Conservation (phyloP, 2,113 vertebrate genomes). For the Epinephelus cyanopodus region DNA sequence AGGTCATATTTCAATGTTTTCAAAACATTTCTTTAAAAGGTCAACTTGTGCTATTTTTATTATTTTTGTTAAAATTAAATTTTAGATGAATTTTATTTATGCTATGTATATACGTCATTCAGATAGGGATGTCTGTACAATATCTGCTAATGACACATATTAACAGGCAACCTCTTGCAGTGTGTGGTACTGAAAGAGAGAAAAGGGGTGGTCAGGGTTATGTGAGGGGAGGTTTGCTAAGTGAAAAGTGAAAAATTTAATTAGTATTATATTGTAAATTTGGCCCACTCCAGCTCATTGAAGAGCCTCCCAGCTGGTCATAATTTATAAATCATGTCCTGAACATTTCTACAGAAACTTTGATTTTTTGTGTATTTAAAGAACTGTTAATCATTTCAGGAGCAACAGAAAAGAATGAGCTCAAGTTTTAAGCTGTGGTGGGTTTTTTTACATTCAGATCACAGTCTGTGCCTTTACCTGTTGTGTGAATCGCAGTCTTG, state of each 20-base stretch:
- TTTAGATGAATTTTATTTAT: constrained; percentile 67
- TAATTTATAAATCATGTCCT: neutral
- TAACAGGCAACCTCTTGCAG: neutral
- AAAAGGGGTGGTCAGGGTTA: neutral
- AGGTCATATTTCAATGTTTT: constrained; percentile 57
- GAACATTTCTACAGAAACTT: constrained; percentile 9
- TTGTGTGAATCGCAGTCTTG: neutral
- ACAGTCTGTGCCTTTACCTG: constrained; percentile 4
- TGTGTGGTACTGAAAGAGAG: neutral
- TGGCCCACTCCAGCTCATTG: neutral
- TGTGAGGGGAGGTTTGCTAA: neutral
- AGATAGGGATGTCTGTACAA: neutral
- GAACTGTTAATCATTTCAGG: neutral
- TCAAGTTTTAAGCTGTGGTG: neutral
- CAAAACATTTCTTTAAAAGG: constrained; percentile 65
- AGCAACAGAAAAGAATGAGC: neutral
- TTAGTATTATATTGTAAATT: neutral
- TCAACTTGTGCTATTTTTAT: constrained; percentile 44
- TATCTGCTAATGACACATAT: neutral
- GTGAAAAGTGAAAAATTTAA: neutral
- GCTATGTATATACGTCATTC: constrained; percentile 19
- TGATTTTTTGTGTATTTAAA: neutral
- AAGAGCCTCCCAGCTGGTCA: neutral
- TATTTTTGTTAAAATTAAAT: constrained; percentile 31
- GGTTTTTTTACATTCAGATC: constrained; percentile 1